phyloP scores from a whole-genome alignment of 1,140 invertebrate species.

The Drosophila bocki region DNA sequence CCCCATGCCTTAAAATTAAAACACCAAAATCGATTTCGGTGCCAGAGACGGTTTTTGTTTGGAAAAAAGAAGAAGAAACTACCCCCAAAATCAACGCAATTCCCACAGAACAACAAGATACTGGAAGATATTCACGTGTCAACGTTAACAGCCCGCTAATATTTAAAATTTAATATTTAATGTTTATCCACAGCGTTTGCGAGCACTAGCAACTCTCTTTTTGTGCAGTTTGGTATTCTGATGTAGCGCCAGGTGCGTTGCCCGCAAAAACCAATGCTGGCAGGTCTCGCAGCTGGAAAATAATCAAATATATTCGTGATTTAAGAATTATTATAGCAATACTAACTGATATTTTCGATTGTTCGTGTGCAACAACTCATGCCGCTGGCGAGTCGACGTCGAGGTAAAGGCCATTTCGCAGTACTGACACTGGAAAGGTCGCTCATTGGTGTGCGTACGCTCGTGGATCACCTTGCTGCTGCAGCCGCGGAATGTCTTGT shows the following conservation, averaged over 20 bases:
- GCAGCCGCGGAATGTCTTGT: conserved; percentile 62
- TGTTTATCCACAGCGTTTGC: neutral
- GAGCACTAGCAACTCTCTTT: conserved; percentile 7
- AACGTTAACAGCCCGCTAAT: neutral
- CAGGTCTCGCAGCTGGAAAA: conserved; percentile 58
- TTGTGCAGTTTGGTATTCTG: conserved; percentile 50
- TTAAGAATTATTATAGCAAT: neutral
- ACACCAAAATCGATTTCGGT: neutral
- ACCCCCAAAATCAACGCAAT: neutral
- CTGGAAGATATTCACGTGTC: neutral
- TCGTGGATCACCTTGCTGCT: conserved; percentile 66
- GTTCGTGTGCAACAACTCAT: conserved; percentile 53
- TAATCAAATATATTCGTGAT: neutral
- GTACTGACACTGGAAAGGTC: conserved; percentile 89
- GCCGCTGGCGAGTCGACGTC: conserved; percentile 50
- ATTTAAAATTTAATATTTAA: neutral
- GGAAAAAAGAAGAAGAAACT: conserved; percentile 20
- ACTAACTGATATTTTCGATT: conserved; percentile 59
- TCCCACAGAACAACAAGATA: neutral
- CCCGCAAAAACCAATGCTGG: conserved; percentile 60
- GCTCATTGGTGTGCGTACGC: conserved; percentile 89
- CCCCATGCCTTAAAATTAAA: conserved; percentile 1
- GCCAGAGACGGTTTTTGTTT: conserved; percentile 6
- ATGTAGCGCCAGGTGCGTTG: conserved; percentile 46
- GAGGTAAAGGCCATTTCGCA: conserved; percentile 90